Base-by-base conservation (phyloP, 2,797 vertebrate species). In the Aulostomus chinensis region DNA sequence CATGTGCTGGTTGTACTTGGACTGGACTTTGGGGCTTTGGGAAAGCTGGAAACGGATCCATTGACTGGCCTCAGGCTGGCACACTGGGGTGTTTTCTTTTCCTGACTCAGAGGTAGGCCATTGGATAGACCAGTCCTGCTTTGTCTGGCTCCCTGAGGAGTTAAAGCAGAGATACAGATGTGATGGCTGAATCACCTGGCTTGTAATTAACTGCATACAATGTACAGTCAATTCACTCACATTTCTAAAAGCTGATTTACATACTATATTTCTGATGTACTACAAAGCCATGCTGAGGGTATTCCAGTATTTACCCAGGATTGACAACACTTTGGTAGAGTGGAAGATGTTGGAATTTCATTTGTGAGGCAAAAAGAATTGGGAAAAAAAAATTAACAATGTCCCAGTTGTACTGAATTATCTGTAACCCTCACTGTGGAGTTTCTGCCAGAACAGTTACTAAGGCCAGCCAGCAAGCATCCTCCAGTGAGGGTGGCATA, bases 71-170 rank as follows among this genome's bases (percentile, higher is more conserved):
- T 99, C 95, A 0, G 88, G 49, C 11, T 91, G 81, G 49, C 93
- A 93, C 28, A 91, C 90, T 0, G 93, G 93, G 17, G 83, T 94
- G 89, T 95, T 97, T 78, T 99, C 97, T 86, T 97, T 96, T 49
- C 94, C 93, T 0, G 93, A 88, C 78, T 98, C 95, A 0, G 93
- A 84, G 5, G 90, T 91, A 24, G 97, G 97, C 97, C 96, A 99
- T 86, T 95, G 95, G 86, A 99, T 99, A 73, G 93, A 94, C 94
- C 95, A 99, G 49, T 99, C 96, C 85, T 96, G 94, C 83, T 96
- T 97, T 54, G 93, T 87, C 65, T 95, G 94, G 86, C 93, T 94
- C 76, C 95, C 91, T 49, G 94, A 61, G 49, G 14, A n/a, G n/a
- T n/a, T n/a, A n/a, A n/a, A n/a, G n/a, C n/a, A n/a, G n/a, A n/a